These are phyloP conservation scores for Eurois occulta DNA, from an alignment of 2,888 invertebrate species.

Conservation along the genomic window DNA sequence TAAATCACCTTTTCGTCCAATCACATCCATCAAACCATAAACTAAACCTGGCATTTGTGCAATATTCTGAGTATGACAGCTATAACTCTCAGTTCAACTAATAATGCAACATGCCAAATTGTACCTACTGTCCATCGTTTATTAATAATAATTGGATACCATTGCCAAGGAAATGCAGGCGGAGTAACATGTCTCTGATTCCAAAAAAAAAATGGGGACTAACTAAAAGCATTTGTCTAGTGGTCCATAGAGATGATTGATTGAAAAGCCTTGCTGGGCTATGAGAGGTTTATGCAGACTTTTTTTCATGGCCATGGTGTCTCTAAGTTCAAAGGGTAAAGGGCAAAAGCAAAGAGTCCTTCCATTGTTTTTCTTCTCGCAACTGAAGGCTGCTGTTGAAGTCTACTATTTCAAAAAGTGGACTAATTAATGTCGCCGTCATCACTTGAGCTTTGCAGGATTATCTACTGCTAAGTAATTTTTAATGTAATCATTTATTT, in stretches of 20 bases:
- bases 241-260: background rate
- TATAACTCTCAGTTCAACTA: conserved; percentile 18
- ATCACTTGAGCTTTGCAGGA: too few relatives aligned
- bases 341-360: background rate
- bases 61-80: conserved; percentile 34
- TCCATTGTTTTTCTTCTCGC: background rate
- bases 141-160: conserved; percentile 21
- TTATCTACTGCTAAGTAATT: background rate
- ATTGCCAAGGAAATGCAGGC: background rate
- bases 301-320: background rate
- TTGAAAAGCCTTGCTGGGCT: background rate
- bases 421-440: too few relatives aligned
- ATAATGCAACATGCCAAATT: conserved; percentile 15
- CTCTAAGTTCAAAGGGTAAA: too few relatives aligned
- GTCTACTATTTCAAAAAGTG: background rate
- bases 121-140: background rate
- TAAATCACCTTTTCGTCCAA: background rate
- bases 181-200: background rate
- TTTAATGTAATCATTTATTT: background rate
- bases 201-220: background rate
- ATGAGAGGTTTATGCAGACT: background rate
- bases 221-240: background rate
- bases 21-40: background rate
- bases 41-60: conserved; percentile 20
- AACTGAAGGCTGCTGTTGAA: too few relatives aligned